A percentile compares a stretch with the other conserved stretches of the same genome.
Conservation (phyloP, 2,888 invertebrate species). For the Agrochola lychnidis region DNA sequence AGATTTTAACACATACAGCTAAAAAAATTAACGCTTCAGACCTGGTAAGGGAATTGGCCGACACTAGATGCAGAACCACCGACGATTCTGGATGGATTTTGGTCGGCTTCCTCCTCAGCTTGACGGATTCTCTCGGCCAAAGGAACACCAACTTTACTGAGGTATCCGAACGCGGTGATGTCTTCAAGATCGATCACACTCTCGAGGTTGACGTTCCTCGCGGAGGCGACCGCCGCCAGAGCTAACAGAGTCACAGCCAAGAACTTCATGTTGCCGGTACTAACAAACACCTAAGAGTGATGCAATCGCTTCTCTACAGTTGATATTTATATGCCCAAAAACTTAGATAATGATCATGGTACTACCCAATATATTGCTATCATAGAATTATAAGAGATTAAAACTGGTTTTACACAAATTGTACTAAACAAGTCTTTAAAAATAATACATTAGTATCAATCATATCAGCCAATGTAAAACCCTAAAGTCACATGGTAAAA, state of each 20-base stretch:
- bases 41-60: constrained; percentile 68
- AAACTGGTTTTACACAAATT: not conserved
- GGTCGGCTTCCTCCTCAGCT: constrained; percentile 51
- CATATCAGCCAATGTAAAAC: constrained; percentile 14
- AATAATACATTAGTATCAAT: not conserved
- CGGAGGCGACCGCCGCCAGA: constrained; percentile 54
- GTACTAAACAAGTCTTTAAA: not conserved
- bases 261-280: constrained; percentile 44
- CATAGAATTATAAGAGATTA: constrained; percentile 4
- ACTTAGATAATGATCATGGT: constrained; percentile 1
- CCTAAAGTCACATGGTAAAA: constrained; percentile 13
- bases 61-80: constrained; percentile 59
- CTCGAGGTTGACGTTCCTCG: constrained; percentile 44
- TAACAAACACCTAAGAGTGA: not conserved
- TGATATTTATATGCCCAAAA: constrained; percentile 20
- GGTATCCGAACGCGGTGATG: constrained; percentile 66
- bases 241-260: constrained; percentile 49
- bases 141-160: constrained; percentile 63
- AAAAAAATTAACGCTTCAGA: constrained; percentile 21
- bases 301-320: not conserved
- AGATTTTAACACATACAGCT: not conserved
- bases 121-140: constrained; percentile 62
- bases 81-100: constrained; percentile 61
- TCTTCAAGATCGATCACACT: constrained; percentile 50
- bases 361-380: constrained; percentile 3